Percentiles rank a stretch among this genome's conserved stretches.
Evolutionary conservation across 37 sponge, comb jelly and placozoan species (phyloP).

Genomic region (Bolinopsis microptera): DNA sequence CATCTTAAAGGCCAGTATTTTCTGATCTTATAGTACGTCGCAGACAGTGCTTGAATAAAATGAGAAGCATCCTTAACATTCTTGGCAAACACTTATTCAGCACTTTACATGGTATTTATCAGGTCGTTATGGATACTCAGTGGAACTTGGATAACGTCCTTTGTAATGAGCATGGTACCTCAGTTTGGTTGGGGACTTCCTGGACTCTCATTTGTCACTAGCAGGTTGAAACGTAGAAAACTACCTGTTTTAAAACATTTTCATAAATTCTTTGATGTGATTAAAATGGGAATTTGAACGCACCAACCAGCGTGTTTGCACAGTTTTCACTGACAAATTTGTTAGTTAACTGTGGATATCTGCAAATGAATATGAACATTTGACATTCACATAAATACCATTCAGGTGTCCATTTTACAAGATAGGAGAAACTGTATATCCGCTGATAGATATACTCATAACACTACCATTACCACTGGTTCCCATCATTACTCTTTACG

Average conservation of each 20-base stretch:
- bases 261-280: neutral
- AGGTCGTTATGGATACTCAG: neutral
- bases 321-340: no score
- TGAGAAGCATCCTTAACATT: no score
- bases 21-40: no score
- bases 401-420: conserved; percentile 8
- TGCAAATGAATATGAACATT: no score
- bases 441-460: neutral
- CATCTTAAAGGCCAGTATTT: no score
- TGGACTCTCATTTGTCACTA: neutral
- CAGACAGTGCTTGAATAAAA: no score
- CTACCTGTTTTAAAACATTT: neutral
- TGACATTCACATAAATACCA: no score
- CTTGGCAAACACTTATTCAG: no score
- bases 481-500: neutral
- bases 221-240: neutral
- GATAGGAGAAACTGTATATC: conserved; percentile 15
- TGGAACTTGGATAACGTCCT: neutral
- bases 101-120: no score
- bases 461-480: neutral
- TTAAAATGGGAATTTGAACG: no score
- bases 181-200: neutral
- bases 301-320: no score
- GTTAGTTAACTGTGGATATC: no score
- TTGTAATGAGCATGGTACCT: neutral